These are phyloP conservation scores for Xestia sexstrigata DNA, from an alignment of 2,888 invertebrate genomes.

Conservation along the genomic window DNA sequence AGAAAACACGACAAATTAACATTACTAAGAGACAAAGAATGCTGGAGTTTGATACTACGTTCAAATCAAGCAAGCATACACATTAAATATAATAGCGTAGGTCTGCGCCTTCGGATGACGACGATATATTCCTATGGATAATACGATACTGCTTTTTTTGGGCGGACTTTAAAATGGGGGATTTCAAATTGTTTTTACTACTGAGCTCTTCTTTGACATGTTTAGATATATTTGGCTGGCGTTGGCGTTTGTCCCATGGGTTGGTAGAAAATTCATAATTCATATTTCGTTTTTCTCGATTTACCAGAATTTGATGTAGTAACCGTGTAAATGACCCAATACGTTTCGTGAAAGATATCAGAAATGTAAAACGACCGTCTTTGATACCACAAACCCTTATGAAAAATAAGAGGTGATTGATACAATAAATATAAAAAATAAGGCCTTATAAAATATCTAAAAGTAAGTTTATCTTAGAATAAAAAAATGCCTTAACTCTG, in stretches of 20 bases:
- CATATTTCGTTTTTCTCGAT: not conserved
- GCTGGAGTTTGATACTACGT: constrained; percentile 90
- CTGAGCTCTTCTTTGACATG: not conserved
- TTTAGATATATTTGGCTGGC: not conserved
- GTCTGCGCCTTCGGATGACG: constrained; percentile 83
- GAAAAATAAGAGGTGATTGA: not conserved
- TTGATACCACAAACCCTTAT: not conserved
- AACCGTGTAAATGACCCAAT: not conserved
- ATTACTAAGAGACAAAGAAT: constrained; percentile 88
- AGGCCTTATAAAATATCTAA: not conserved
- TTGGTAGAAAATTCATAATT: not conserved
- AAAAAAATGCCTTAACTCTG: too few relatives aligned
- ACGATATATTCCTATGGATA: constrained; percentile 73
- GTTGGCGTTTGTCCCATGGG: not conserved
- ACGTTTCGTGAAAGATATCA: not conserved
- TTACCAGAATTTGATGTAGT: not conserved
- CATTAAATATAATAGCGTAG: constrained; percentile 89
- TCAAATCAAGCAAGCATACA: constrained; percentile 89
- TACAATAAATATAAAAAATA: not conserved
- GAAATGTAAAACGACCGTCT: not conserved
- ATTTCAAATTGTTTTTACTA: not conserved
- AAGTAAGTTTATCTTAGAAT: not conserved
- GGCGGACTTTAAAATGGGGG: not conserved
- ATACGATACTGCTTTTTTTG: constrained; percentile 36
- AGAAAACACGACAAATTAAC: constrained; percentile 89